These are phyloP conservation scores for Tyto alba DNA, from an alignment of 2,113 vertebrate species.

Conservation along the genomic window DNA sequence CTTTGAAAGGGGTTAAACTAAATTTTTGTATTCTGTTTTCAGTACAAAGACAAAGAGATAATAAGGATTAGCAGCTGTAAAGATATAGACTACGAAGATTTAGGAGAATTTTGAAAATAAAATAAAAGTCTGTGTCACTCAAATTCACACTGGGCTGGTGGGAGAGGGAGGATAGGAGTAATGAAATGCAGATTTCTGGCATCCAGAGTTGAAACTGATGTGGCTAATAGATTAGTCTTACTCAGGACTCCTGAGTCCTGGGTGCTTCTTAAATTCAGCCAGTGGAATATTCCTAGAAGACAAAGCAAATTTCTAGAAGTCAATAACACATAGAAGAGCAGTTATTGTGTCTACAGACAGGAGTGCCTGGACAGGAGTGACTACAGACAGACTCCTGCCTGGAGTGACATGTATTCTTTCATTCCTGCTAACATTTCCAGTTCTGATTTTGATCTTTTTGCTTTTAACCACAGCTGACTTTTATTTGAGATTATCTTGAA, in stretches of 20 bases:
- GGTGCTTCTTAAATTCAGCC: background rate
- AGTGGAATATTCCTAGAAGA: background rate
- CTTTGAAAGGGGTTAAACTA: background rate
- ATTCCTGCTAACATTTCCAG: background rate
- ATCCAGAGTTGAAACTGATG: background rate
- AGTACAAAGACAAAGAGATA: background rate
- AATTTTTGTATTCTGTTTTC: background rate
- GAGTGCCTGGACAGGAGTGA: background rate
- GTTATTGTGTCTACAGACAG: background rate
- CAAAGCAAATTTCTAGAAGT: background rate
- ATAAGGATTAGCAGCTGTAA: background rate
- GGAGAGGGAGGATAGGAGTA: background rate
- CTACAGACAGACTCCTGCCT: background rate
- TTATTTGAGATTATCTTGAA: background rate
- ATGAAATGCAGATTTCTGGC: background rate
- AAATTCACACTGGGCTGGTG: background rate
- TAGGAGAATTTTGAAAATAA: background rate
- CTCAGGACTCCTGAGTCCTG: background rate
- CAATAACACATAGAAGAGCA: background rate
- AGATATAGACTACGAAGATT: background rate
- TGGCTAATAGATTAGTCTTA: background rate
- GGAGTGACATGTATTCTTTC: background rate
- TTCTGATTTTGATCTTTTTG: background rate
- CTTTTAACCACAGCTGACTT: background rate
- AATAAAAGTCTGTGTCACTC: background rate